phyloP scores from a whole-genome alignment of 2,888 invertebrate species.

The Athetis lepigone region DNA sequence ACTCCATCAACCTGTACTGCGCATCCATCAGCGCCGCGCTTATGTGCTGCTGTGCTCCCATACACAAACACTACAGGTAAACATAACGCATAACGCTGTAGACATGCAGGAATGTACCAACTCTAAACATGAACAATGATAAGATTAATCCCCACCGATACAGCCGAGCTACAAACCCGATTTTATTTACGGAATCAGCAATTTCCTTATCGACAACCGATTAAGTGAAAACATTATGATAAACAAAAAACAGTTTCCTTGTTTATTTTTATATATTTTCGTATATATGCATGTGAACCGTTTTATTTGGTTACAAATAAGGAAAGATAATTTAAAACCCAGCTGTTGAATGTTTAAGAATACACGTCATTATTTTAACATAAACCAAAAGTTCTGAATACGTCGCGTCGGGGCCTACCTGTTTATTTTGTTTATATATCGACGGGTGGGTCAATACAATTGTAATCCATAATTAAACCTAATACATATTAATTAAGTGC shows the following conservation, averaged over 20 bases:
- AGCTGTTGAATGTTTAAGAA: slow-evolving; percentile 23
- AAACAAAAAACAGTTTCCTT: slow-evolving; percentile 28
- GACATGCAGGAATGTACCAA: background rate
- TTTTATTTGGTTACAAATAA: slow-evolving; percentile 40
- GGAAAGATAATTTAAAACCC: slow-evolving; percentile 32
- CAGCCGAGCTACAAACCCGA: slow-evolving; percentile 12
- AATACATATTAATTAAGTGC: too few species aligned
- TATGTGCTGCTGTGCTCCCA: slow-evolving; percentile 81
- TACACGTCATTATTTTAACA: slow-evolving; percentile 15
- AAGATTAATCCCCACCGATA: slow-evolving; percentile 1
- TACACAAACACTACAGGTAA: slow-evolving; percentile 74
- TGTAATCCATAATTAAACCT: too few species aligned
- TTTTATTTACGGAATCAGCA: slow-evolving; percentile 10
- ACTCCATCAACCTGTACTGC: slow-evolving; percentile 85
- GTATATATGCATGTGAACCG: slow-evolving; percentile 5
- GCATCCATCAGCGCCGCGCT: slow-evolving; percentile 82
- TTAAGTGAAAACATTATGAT: slow-evolving; percentile 15
- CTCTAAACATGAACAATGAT: slow-evolving; percentile 1
- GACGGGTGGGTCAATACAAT: too few species aligned
- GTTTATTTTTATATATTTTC: slow-evolving; percentile 22
- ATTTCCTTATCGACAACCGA: slow-evolving; percentile 4
- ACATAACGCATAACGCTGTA: background rate
- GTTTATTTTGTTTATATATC: too few species aligned
- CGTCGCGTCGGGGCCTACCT: background rate
- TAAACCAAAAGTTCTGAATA: slow-evolving; percentile 5